phyloP scores from a whole-genome alignment of 2,797 vertebrate genomes.

The Zalophus californianus region DNA sequence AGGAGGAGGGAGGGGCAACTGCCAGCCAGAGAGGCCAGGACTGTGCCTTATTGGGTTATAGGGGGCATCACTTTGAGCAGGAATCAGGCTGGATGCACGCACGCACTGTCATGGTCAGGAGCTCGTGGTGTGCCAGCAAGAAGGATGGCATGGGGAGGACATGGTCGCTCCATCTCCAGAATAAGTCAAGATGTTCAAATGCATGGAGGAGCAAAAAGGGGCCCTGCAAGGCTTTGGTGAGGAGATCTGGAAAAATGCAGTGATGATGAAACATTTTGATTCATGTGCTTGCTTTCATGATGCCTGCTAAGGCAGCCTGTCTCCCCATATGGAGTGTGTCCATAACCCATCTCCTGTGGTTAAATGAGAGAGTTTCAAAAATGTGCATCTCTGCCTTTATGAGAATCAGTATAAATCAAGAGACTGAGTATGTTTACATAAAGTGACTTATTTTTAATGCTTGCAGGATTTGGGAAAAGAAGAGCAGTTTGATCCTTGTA shows the following conservation, averaged over 20 bases:
- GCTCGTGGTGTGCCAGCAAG: accelerated
- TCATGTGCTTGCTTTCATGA: not conserved
- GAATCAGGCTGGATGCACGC: not conserved
- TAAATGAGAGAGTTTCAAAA: constrained; percentile 16
- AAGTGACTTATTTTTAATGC: constrained; percentile 58
- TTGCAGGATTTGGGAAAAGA: constrained; percentile 42
- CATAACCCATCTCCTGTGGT: not conserved
- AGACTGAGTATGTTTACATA: constrained; percentile 34
- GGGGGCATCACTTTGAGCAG: not conserved
- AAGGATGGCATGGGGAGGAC: too few species aligned
- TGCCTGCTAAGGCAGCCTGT: not conserved
- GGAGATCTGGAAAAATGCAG: not conserved
- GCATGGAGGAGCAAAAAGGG: accelerated
- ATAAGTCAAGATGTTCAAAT: not conserved
- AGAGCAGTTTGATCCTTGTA: not conserved
- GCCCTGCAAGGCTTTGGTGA: accelerated
- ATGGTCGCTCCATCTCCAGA: not conserved
- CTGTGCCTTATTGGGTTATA: not conserved
- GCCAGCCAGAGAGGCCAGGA: too few species aligned
- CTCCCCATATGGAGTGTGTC: not conserved
- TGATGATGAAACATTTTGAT: accelerated
- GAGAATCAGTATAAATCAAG: constrained; percentile 42
- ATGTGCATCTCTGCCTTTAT: not conserved
- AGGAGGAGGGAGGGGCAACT: not conserved
- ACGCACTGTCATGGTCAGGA: not conserved